Conservation (phyloP, 1,140 invertebrate species). For the Solenopsis fugax region DNA sequence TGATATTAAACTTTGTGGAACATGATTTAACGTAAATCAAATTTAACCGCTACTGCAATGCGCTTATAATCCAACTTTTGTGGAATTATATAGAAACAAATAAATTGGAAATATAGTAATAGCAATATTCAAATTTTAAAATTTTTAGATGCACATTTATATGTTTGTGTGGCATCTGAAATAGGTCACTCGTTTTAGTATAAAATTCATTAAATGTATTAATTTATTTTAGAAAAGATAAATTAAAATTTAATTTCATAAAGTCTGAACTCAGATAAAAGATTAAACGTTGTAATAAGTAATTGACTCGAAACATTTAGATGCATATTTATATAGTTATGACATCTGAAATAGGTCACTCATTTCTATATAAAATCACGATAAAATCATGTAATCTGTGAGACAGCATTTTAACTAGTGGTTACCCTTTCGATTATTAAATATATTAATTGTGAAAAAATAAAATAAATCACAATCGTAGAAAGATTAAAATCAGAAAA, state of each 20-base stretch:
- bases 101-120: not conserved
- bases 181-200: not conserved
- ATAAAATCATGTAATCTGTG: too few relatives aligned
- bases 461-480: too few relatives aligned
- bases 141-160: not conserved
- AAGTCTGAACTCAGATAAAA: not conserved
- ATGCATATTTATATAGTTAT: too few relatives aligned
- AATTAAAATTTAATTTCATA: not conserved
- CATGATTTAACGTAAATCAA: conserved; percentile 46
- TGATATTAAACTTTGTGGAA: not conserved
- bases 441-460: too few relatives aligned
- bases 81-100: not conserved
- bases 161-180: not conserved
- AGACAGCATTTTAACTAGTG: too few relatives aligned
- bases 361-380: too few relatives aligned
- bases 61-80: conserved; percentile 8
- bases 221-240: not conserved
- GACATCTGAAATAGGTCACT: too few relatives aligned
- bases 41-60: not conserved
- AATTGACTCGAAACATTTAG: too few relatives aligned
- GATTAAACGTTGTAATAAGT: too few relatives aligned
- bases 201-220: conserved; percentile 9
- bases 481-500: too few relatives aligned
- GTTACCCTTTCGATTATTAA: too few relatives aligned
- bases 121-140: not conserved